Evolutionary conservation across 1,140 invertebrate genomes (phyloP), one percentile per base, ranked within the genome.

Genomic region (Macrobrachium nipponense): DNA sequence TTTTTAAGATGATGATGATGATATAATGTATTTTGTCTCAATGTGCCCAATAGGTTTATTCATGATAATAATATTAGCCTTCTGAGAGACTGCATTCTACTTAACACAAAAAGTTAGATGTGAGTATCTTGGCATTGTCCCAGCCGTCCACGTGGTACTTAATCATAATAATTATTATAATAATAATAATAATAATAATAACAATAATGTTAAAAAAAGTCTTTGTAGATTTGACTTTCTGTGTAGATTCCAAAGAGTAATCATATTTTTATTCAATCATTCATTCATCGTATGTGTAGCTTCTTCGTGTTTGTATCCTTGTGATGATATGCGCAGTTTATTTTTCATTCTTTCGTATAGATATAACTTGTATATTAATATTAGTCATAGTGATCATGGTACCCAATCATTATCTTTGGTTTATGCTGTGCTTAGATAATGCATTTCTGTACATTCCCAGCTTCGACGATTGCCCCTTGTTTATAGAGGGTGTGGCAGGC

Each of bases 141-240:
- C 83, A 86, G 59, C 83, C 83, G 83, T 86, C 83, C 83, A 86
- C 68, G 77, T 86, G 76, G 83, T 86, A 79, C 83, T 86, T 86
- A 86, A 36, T 20, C 61, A 79, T 72, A 79, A 27, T 68, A 86
- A 79, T 79, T 10, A 51, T 51, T 10, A 51, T 51, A 51, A 10
- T 51, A 51, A 51, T 12, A 51, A 51, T 51, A 51, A 51, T 51
- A 51, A 10, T 51, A 6, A 51, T 12, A 51, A 51, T 51, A 51
- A 36, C 12, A 12, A 51, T 51, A 51, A 51, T 51, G 51, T 51
- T 51, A 51, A 51, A 51, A 51, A 51, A 10, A 51, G 7, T 8
- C 12, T 12, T 51, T 12, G 51, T 51, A 51, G 51, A 10, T 51
- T 51, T 51, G 51, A 51, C 12, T 83, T 80, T 86, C 51, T 79